phyloP scores from a whole-genome alignment of 1,140 invertebrate species.

The Zaprionus nigranus region DNA sequence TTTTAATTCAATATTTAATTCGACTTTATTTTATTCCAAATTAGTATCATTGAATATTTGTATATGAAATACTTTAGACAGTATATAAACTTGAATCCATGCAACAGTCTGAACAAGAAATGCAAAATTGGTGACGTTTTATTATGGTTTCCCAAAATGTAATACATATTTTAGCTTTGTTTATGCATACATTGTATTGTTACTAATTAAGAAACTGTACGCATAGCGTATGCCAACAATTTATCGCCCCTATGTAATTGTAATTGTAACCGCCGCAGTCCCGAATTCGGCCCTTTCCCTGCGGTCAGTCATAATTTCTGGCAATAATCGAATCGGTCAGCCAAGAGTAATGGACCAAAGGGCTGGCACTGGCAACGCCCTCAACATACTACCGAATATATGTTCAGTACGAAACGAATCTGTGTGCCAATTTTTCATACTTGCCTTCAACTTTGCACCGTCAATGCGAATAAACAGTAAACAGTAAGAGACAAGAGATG shows the following conservation, averaged over 20 bases:
- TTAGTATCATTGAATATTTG: too few relatives aligned
- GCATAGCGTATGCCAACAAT: conserved; percentile 30
- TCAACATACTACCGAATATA: conserved; percentile 70
- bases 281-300: conserved; percentile 25
- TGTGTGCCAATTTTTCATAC: conserved; percentile 56
- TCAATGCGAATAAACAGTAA: conserved; percentile 39
- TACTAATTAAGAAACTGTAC: conserved; percentile 29
- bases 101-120: too few relatives aligned
- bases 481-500: not conserved
- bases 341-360: conserved; percentile 71
- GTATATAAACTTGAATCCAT: too few relatives aligned
- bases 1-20: too few relatives aligned
- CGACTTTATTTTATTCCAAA: too few relatives aligned
- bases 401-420: conserved; percentile 22
- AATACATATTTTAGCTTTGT: not conserved
- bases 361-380: conserved; percentile 69
- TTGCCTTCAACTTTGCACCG: conserved; percentile 79
- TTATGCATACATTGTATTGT: conserved; percentile 9
- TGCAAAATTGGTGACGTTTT: not conserved
- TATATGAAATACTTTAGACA: too few relatives aligned
- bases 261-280: conserved; percentile 34
- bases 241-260: conserved; percentile 48
- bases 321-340: conserved; percentile 58
- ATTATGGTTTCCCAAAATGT: not conserved
- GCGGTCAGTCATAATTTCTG: conserved; percentile 52